Conservation (phyloP, 2,888 invertebrate genomes). For the Microplitis manilae region DNA sequence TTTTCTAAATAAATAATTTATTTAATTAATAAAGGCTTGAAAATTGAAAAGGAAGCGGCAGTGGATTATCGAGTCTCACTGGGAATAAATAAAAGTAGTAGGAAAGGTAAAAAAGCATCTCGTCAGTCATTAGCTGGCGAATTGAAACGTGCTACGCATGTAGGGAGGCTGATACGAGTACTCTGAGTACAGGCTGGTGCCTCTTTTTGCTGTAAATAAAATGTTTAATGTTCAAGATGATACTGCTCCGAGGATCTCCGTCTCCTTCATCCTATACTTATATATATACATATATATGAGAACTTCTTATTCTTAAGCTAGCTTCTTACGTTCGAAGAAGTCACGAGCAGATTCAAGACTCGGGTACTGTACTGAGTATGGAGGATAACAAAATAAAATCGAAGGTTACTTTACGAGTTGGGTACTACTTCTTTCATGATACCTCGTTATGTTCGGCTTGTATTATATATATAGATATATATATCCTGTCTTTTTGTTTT, state of each 20-base stretch:
- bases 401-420: slow-evolving; percentile 47
- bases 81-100: slow-evolving; percentile 24
- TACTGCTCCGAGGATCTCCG: not conserved
- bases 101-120: slow-evolving; percentile 26
- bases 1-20: not conserved
- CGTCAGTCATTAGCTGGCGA: slow-evolving; percentile 40
- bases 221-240: slow-evolving; percentile 23
- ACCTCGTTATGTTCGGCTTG: slow-evolving; percentile 30
- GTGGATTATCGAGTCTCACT: slow-evolving; percentile 25
- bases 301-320: not conserved
- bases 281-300: not conserved
- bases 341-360: not conserved
- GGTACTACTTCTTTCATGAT: slow-evolving; percentile 16
- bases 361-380: too few species aligned
- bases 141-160: slow-evolving; percentile 42
- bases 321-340: slow-evolving; percentile 20
- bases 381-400: slow-evolving; percentile 41
- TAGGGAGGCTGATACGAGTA: slow-evolving; percentile 13
- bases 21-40: not conserved
- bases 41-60: slow-evolving; percentile 24
- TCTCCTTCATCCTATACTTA: too few species aligned
- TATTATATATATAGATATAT: slow-evolving; percentile 17
- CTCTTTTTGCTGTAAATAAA: slow-evolving; percentile 21
- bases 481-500: not conserved
- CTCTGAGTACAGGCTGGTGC: not conserved